A percentile compares a stretch with the other conserved stretches of the same genome.
phyloP scores from a whole-genome alignment of 2,113 vertebrate genomes.

The Oplegnathus fasciatus region DNA sequence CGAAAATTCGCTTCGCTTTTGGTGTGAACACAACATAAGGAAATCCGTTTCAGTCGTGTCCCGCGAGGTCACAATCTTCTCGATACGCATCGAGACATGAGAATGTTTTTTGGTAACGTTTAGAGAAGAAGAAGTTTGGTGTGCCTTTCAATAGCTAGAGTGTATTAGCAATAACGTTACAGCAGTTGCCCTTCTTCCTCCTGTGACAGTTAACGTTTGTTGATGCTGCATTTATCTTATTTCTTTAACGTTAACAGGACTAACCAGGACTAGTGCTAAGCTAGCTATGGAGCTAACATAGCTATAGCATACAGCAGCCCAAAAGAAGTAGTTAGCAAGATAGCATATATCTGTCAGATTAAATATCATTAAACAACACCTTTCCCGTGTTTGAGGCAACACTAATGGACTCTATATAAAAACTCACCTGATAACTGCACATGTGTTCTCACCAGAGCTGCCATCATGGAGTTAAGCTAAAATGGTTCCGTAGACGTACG shows the following conservation, averaged over 20 bases:
- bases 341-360: background rate
- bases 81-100: too few relatives aligned
- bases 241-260: background rate
- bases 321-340: background rate
- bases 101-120: too few relatives aligned
- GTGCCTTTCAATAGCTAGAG: too few relatives aligned
- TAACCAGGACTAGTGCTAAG: background rate
- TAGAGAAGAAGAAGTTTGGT: too few relatives aligned
- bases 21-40: too few relatives aligned
- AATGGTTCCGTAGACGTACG: constrained; percentile 4
- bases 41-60: too few relatives aligned
- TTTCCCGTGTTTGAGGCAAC: rapidly evolving
- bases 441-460: constrained; percentile 33
- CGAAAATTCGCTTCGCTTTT: too few relatives aligned
- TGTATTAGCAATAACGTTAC: too few relatives aligned
- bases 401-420: background rate
- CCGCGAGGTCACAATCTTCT: too few relatives aligned
- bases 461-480: constrained; percentile 50
- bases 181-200: background rate
- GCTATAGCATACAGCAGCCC: too few relatives aligned
- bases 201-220: background rate
- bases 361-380: rapidly evolving
- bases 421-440: constrained; percentile 37
- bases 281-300: background rate
- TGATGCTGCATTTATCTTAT: background rate